Percentiles rank a stretch among this genome's conserved stretches.
phyloP scores from a whole-genome alignment of 1,140 invertebrate species.

The Trichogramma pretiosum region DNA sequence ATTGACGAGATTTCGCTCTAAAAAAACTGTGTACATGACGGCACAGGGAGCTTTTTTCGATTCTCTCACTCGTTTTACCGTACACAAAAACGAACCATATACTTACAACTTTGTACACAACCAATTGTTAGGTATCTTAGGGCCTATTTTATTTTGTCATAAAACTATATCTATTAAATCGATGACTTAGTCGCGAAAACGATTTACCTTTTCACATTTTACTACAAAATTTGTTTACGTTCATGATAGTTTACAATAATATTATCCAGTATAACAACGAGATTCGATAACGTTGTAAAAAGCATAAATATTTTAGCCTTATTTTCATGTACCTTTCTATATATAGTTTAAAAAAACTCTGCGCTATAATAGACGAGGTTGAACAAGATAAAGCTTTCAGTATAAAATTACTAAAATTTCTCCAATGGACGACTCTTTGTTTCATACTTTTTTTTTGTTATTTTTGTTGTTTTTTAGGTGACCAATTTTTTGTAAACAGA shows the following conservation, averaged over 20 bases:
- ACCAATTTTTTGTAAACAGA: too few species aligned
- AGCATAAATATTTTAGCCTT: constrained; percentile 3
- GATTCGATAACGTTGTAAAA: constrained; percentile 9
- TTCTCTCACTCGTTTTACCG: too few species aligned
- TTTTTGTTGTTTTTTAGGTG: constrained; percentile 7
- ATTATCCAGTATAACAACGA: background rate
- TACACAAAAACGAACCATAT: constrained; percentile 3
- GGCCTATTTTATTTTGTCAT: too few species aligned
- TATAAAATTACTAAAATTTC: constrained; percentile 41
- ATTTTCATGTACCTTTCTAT: constrained; percentile 9
- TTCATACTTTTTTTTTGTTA: constrained; percentile 6
- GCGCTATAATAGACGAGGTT: constrained; percentile 22
- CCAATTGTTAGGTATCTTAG: constrained; percentile 10
- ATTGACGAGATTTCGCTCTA: constrained; percentile 11
- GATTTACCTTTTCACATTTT: constrained; percentile 13
- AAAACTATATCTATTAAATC: constrained; percentile 19
- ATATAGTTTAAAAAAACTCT: constrained; percentile 18
- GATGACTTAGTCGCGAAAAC: constrained; percentile 2
- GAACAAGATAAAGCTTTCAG: constrained; percentile 34
- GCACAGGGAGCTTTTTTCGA: constrained; percentile 1
- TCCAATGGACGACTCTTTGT: constrained; percentile 30
- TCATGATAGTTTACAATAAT: background rate
- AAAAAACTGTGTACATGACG: background rate
- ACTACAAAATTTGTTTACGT: too few species aligned
- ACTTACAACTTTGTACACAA: background rate